phyloP scores from a whole-genome alignment of 2,888 invertebrate species.

The Drosophila lacicola region DNA sequence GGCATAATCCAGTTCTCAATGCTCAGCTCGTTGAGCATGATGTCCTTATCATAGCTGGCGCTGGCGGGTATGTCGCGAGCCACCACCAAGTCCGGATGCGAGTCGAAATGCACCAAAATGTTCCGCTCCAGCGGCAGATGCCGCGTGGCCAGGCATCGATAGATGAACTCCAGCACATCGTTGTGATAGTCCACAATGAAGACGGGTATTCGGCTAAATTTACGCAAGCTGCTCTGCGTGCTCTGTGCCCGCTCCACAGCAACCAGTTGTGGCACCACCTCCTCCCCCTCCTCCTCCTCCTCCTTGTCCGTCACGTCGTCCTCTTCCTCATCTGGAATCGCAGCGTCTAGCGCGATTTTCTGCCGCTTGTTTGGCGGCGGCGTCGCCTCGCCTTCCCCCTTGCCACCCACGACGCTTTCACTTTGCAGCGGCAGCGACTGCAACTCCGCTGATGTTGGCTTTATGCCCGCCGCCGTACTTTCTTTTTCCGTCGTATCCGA shows the following conservation, averaged over 20 bases:
- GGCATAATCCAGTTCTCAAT: conserved; percentile 98
- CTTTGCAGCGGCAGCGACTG: conserved; percentile 55
- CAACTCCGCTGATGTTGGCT: conserved; percentile 24
- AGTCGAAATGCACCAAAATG: conserved; percentile 94
- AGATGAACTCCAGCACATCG: conserved; percentile 91
- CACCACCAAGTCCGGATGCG: conserved; percentile 96
- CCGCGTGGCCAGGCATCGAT: conserved; percentile 92
- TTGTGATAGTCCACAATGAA: conserved; percentile 93
- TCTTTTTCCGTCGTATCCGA: conserved; percentile 76
- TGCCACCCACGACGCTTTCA: conserved; percentile 60
- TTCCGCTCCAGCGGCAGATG: conserved; percentile 91
- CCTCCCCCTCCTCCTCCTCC: conserved; percentile 23
- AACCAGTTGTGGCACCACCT: conserved; percentile 39
- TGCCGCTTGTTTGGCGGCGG: conserved; percentile 63
- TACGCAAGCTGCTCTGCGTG: conserved; percentile 57
- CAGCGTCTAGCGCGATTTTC: conserved; percentile 24
- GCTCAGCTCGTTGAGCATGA: conserved; percentile 90
- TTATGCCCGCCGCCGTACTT: conserved; percentile 42
- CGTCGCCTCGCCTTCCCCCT: conserved; percentile 6
- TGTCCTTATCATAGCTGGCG: conserved; percentile 90
- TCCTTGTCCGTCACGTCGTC: not conserved
- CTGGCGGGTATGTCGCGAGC: conserved; percentile 91
- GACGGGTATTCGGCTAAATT: conserved; percentile 88
- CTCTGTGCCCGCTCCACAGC: conserved; percentile 55
- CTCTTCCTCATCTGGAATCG: not conserved